These are phyloP conservation scores for Pipistrellus kuhlii DNA, from an alignment of 2,797 vertebrate species.

Conservation along the genomic window DNA sequence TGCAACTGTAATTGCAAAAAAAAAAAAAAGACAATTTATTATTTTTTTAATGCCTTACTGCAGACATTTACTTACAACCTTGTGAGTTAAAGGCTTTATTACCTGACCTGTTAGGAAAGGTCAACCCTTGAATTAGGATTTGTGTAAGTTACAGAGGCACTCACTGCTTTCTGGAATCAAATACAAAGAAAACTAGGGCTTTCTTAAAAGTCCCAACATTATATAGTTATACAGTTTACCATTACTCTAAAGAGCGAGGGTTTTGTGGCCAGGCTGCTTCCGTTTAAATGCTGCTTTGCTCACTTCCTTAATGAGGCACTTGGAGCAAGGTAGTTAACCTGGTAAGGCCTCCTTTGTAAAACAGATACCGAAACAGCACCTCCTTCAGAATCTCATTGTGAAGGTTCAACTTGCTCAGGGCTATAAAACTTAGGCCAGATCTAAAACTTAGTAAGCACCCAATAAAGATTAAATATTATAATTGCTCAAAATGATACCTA, in stretches of 20 bases:
- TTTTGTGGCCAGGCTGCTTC: not conserved
- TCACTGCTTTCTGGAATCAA: not conserved
- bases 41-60: not conserved
- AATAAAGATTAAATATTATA: not conserved
- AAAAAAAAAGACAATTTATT: not conserved
- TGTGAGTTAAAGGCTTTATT: not conserved
- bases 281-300: not conserved
- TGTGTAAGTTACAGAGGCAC: not conserved
- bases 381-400: not conserved
- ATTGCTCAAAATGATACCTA: not conserved
- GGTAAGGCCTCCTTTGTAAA: constrained; percentile 15
- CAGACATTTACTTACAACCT: not conserved
- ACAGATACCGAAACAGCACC: not conserved
- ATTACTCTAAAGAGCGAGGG: not conserved
- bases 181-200: not conserved
- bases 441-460: not conserved
- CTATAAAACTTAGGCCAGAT: not conserved
- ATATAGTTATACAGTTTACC: not conserved
- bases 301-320: not conserved
- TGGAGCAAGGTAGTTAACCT: not conserved
- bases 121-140: constrained; percentile 1
- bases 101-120: not conserved
- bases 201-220: not conserved
- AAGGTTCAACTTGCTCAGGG: not conserved
- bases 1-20: not conserved